Percentiles rank a stretch among this genome's conserved stretches.
These are phyloP conservation scores for Myocastor coypus DNA, from an alignment of 2,113 vertebrate species.

Conservation along the genomic window DNA sequence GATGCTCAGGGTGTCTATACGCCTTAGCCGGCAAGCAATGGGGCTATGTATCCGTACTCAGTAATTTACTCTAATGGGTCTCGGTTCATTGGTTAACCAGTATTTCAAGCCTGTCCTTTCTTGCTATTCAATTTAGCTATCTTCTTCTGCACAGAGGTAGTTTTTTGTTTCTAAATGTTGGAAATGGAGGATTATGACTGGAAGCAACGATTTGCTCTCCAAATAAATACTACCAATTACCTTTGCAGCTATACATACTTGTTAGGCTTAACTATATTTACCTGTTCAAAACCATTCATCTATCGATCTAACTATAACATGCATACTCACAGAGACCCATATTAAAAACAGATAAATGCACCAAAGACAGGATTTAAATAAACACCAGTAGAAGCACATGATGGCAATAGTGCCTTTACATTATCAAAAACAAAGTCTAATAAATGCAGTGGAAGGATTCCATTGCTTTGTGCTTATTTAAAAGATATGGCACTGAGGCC, in stretches of 20 bases:
- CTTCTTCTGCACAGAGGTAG: slow-evolving; percentile 61
- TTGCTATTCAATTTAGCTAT: slow-evolving; percentile 79
- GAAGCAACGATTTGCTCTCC: slow-evolving; percentile 78
- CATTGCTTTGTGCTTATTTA: slow-evolving; percentile 71
- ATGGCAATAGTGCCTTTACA: slow-evolving; percentile 60
- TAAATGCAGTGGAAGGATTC: slow-evolving; percentile 64
- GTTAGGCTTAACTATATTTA: slow-evolving; percentile 73
- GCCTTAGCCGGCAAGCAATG: slow-evolving; percentile 62
- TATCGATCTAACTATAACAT: slow-evolving; percentile 55
- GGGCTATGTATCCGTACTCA: slow-evolving; percentile 51
- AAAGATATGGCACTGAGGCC: slow-evolving; percentile 63
- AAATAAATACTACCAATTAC: slow-evolving; percentile 81
- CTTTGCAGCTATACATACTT: slow-evolving; percentile 63
- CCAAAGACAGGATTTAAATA: slow-evolving; percentile 53
- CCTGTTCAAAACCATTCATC: slow-evolving; percentile 70
- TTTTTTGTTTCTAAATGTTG: slow-evolving; percentile 82
- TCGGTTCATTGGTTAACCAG: slow-evolving; percentile 80
- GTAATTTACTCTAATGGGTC: slow-evolving; percentile 82
- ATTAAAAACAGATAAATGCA: slow-evolving; percentile 73
- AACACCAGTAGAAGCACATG: slow-evolving; percentile 6
- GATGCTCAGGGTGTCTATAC: slow-evolving; percentile 50
- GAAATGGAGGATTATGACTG: slow-evolving; percentile 81
- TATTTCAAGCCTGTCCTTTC: slow-evolving; percentile 82
- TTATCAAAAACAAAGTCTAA: slow-evolving; percentile 67
- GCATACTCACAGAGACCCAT: background rate